phyloP scores from a whole-genome alignment of 2,797 vertebrate genomes.

The Gadopsis bispinosus region DNA sequence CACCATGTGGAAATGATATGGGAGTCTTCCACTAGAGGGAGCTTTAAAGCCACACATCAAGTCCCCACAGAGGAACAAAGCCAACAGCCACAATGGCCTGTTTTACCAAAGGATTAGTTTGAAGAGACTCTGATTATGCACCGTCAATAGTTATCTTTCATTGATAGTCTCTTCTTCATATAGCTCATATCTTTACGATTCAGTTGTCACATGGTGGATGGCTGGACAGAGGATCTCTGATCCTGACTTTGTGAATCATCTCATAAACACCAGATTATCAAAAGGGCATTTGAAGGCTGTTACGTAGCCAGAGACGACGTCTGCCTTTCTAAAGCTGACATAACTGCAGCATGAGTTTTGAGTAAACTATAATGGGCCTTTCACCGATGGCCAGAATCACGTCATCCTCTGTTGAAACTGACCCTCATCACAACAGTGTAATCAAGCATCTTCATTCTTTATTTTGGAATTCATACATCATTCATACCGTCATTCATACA shows the following conservation, averaged over 20 bases:
- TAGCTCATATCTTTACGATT: constrained; percentile 1
- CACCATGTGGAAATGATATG: background rate
- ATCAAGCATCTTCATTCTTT: constrained; percentile 53
- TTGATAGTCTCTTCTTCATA: constrained; percentile 14
- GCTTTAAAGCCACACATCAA: constrained; percentile 38
- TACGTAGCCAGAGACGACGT: constrained; percentile 11
- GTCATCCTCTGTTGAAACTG: constrained; percentile 56
- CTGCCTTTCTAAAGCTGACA: constrained; percentile 31
- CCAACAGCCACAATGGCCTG: constrained; percentile 23
- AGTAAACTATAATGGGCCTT: constrained; percentile 37
- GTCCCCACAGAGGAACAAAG: background rate
- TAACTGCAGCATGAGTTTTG: constrained; percentile 35
- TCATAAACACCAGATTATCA: constrained; percentile 51
- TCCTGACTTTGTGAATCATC: constrained; percentile 46
- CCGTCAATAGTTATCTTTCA: constrained; percentile 8
- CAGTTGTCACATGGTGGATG: background rate
- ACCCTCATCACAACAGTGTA: constrained; percentile 59
- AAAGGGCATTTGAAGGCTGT: constrained; percentile 27
- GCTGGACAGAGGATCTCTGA: constrained; percentile 24
- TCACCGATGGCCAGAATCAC: constrained; percentile 39
- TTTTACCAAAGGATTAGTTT: constrained; percentile 10
- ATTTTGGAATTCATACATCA: constrained; percentile 6
- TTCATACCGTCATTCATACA: constrained; percentile 18
- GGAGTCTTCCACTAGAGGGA: constrained; percentile 71
- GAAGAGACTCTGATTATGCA: constrained; percentile 21